Evolutionary conservation across 2,113 vertebrate genomes (phyloP).

Genomic region (Channa argus): DNA sequence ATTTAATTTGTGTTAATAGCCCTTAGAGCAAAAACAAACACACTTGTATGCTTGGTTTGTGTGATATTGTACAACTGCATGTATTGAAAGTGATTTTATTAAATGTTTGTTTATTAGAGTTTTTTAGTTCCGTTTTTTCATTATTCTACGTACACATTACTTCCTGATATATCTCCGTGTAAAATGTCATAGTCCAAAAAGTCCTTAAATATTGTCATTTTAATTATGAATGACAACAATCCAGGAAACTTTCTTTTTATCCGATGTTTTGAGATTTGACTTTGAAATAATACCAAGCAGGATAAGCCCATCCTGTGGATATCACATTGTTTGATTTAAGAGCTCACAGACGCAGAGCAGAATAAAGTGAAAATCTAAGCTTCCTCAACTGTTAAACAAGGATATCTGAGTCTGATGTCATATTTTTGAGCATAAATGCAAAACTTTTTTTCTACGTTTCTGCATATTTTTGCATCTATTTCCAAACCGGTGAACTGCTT

Average conservation of each 20-base stretch:
- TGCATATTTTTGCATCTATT: conserved; percentile 41
- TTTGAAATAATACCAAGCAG: conserved; percentile 3
- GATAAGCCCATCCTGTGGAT: conserved; percentile 15
- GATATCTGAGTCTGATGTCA: conserved; percentile 17
- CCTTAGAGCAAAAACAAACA: background rate
- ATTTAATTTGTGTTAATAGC: conserved; percentile 21
- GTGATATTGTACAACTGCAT: conserved; percentile 34
- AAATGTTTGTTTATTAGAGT: conserved; percentile 62
- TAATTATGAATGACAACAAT: background rate
- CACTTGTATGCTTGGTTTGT: conserved; percentile 23
- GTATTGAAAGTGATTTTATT: conserved; percentile 47
- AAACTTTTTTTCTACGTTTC: background rate
- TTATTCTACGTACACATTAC: background rate
- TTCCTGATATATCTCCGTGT: background rate
- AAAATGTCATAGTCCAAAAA: background rate
- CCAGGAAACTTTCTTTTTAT: background rate
- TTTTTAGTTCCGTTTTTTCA: background rate
- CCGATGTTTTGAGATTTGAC: conserved; percentile 5
- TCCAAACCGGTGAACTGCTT: conserved; percentile 27
- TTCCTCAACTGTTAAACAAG: conserved; percentile 33
- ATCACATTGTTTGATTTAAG: conserved; percentile 33
- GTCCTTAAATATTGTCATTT: conserved; percentile 1
- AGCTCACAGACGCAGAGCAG: conserved; percentile 23
- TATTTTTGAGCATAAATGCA: conserved; percentile 37
- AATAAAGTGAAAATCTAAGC: conserved; percentile 20